A percentile compares a stretch with the other conserved stretches of the same genome.
These are phyloP conservation scores for Butastur rufipennis DNA, from an alignment of 2,113 vertebrate species.

Conservation along the genomic window DNA sequence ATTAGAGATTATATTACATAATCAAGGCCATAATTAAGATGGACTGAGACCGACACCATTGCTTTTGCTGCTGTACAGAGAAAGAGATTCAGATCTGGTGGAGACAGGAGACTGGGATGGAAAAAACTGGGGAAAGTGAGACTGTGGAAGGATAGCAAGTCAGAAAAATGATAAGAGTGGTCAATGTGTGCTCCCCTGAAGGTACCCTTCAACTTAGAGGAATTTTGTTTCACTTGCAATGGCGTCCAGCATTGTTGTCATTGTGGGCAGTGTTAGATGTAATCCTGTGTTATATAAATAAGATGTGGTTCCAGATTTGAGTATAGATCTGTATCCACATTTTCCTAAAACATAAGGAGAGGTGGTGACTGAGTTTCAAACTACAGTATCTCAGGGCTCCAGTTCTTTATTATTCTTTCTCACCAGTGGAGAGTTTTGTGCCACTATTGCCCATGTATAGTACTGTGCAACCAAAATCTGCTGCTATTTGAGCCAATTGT, in stretches of 20 bases:
- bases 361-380: not conserved
- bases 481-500: not conserved
- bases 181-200: not conserved
- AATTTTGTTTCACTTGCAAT: not conserved
- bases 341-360: not conserved
- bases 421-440: not conserved
- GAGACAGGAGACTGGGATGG: not conserved
- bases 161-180: not conserved
- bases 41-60: not conserved
- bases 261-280: not conserved
- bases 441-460: not conserved
- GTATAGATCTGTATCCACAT: not conserved
- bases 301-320: not conserved
- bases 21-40: not conserved
- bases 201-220: not conserved
- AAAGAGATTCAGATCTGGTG: not conserved
- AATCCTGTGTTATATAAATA: not conserved
- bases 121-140: not conserved
- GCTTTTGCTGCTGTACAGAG: not conserved
- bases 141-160: not conserved
- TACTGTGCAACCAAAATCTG: not conserved
- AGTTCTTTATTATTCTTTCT: not conserved
- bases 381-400: not conserved
- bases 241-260: not conserved
- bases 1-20: not conserved